Percentiles rank a stretch among this genome's conserved stretches.
phyloP scores from a whole-genome alignment of 2,888 invertebrate species.

The Hoplodrina ambigua region DNA sequence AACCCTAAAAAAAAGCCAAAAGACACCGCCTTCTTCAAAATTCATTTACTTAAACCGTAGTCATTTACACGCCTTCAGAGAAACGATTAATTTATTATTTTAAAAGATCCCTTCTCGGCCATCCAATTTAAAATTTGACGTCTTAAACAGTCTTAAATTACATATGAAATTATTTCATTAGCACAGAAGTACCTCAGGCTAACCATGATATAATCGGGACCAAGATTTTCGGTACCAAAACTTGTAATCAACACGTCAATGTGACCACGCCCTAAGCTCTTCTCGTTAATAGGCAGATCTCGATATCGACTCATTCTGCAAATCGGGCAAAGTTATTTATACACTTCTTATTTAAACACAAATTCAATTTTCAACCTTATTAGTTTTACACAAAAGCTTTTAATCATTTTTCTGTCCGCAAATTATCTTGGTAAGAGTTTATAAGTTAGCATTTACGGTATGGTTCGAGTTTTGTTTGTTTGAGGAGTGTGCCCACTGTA shows the following conservation, averaged over 20 bases:
- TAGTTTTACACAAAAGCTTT: slow-evolving; percentile 7
- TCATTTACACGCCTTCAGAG: slow-evolving; percentile 81
- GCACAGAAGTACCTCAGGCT: slow-evolving; percentile 77
- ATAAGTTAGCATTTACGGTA: slow-evolving; percentile 77
- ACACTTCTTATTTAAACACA: slow-evolving; percentile 13
- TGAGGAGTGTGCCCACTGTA: too few relatives aligned
- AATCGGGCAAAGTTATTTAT: slow-evolving; percentile 68
- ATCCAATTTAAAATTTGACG: slow-evolving; percentile 90
- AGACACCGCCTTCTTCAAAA: slow-evolving; percentile 68
- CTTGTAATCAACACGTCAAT: slow-evolving; percentile 88
- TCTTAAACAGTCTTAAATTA: slow-evolving; percentile 90
- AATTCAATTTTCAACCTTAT: slow-evolving; percentile 60
- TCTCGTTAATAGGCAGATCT: slow-evolving; percentile 85
- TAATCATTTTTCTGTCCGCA: slow-evolving; percentile 1
- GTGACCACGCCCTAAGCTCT: slow-evolving; percentile 82
- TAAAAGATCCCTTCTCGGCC: slow-evolving; percentile 86
- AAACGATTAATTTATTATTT: slow-evolving; percentile 89
- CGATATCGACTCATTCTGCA: slow-evolving; percentile 82
- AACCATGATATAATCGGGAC: slow-evolving; percentile 72
- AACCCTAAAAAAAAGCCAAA: slow-evolving; percentile 33
- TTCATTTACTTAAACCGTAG: slow-evolving; percentile 78
- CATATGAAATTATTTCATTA: slow-evolving; percentile 89
- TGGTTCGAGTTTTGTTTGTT: slow-evolving; percentile 75
- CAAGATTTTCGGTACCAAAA: slow-evolving; percentile 82
- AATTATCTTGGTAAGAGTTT: slow-evolving; percentile 62